Conservation (phyloP, 2,888 invertebrate species). For the Odontomyia ornata region DNA sequence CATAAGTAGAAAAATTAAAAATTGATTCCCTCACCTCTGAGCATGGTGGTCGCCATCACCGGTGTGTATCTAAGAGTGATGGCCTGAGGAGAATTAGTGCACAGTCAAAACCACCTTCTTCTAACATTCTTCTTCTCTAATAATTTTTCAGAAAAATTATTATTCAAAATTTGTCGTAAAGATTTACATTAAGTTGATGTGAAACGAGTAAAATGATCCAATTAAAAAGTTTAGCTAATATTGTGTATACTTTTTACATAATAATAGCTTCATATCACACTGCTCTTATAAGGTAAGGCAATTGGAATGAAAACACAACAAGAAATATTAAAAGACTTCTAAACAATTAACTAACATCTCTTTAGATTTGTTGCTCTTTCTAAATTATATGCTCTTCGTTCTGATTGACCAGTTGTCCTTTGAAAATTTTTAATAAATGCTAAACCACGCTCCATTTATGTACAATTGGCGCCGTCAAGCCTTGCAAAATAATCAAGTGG, state of each 20-base stretch:
- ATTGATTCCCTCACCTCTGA: too few species aligned
- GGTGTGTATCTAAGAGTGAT: too few species aligned
- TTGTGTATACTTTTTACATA: not conserved
- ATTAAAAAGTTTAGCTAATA: too few species aligned
- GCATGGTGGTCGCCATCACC: too few species aligned
- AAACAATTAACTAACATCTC: conserved; percentile 16
- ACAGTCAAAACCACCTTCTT: too few species aligned
- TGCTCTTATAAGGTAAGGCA: not conserved
- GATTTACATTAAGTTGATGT: too few species aligned
- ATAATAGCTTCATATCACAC: conserved; percentile 6
- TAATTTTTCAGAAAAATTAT: too few species aligned
- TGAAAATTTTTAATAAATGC: conserved; percentile 17
- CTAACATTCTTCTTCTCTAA: too few species aligned
- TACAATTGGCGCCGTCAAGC: conserved; percentile 5
- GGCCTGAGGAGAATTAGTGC: too few species aligned
- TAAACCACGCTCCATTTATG: not conserved
- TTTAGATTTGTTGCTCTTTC: not conserved
- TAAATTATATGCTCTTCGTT: not conserved
- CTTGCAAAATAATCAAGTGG: not conserved
- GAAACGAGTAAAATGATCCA: too few species aligned
- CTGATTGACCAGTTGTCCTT: not conserved
- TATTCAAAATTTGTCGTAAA: too few species aligned
- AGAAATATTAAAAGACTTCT: conserved; percentile 9
- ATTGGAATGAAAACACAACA: not conserved
- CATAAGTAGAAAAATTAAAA: too few species aligned